Base-by-base conservation (phyloP, 2,113 vertebrate genomes). In the Seriola quinqueradiata region DNA sequence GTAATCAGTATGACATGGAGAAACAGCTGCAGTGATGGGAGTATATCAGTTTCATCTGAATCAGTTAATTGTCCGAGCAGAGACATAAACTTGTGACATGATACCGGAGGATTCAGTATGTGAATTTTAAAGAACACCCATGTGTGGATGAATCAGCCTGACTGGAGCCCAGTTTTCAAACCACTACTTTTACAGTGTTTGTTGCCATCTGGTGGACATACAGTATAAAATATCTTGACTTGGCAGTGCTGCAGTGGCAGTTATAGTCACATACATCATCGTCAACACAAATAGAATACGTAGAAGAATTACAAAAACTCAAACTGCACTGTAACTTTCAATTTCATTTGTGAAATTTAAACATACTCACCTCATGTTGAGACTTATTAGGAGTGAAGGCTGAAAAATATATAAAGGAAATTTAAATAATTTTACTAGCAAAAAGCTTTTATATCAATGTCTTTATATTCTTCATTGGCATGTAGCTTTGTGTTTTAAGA, bases 191-290 rank as follows among this genome's bases (percentile, higher is more conserved):
- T 7, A 61, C 34, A 68, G 83, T 36, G 70, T 90, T 13, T 90
- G 70, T 75, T 88, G 88, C 88, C 91, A 75, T 70, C 93, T 88
- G 83, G 78, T 92, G 93, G 89, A 77, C 23, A 0, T 46, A 4
- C 8, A 19, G 3, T 21, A 2, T 25, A 67, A 50, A 14, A 36
- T 1, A 0, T 55, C 23, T 55, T 34, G 25, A 23, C 70, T 74
- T 16, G 44, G 12, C 55, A 66, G 75, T 10, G 59, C 90, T 88
- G 91, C 93, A 94, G 91, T 90, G 87, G 46, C 36, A 60, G 67
- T 73, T 69, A 57, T 59, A 34, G 11, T 36, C 48, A 36, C 9
- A 77, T 7, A 23, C 63, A 75, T 79, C 59, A 73, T 36, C 36
- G 28, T 23, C 38, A 61, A 17, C 8, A 42, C 19, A 59, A 6